Percentiles rank a stretch among this genome's conserved stretches.
These are phyloP conservation scores for Synergus gifuensis DNA, from an alignment of 2,888 invertebrate species.

Conservation along the genomic window DNA sequence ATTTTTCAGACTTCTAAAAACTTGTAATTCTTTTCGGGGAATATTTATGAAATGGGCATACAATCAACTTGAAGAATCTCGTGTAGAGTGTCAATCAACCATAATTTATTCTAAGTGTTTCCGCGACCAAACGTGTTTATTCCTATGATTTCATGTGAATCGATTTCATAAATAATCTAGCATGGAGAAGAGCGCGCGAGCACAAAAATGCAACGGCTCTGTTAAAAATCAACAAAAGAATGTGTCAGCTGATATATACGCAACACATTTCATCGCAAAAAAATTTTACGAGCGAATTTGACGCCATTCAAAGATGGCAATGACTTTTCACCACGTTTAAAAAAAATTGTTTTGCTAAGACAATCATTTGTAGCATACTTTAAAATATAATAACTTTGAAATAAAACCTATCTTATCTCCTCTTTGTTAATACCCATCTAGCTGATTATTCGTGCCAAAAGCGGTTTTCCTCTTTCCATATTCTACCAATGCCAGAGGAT, in stretches of 20 bases:
- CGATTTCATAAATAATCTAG: not conserved
- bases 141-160: not conserved
- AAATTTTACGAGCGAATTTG: not conserved
- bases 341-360: not conserved
- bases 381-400: too few relatives aligned
- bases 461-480: too few relatives aligned
- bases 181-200: not conserved
- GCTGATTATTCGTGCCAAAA: too few relatives aligned
- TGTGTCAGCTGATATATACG: not conserved
- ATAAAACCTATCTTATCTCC: too few relatives aligned
- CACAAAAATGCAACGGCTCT: not conserved
- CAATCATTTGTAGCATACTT: too few relatives aligned
- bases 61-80: not conserved
- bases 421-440: too few relatives aligned
- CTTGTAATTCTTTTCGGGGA: not conserved
- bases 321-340: not conserved
- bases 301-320: not conserved
- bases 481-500: too few relatives aligned
- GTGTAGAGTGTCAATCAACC: not conserved
- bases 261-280: not conserved
- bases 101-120: constrained; percentile 6
- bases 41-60: not conserved
- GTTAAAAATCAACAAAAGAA: not conserved
- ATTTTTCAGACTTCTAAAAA: not conserved
- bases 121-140: not conserved